Percentiles rank a stretch among this genome's conserved stretches.
These are phyloP conservation scores for Philopedon plagiatum DNA, from an alignment of 2,888 invertebrate species.

Conservation along the genomic window DNA sequence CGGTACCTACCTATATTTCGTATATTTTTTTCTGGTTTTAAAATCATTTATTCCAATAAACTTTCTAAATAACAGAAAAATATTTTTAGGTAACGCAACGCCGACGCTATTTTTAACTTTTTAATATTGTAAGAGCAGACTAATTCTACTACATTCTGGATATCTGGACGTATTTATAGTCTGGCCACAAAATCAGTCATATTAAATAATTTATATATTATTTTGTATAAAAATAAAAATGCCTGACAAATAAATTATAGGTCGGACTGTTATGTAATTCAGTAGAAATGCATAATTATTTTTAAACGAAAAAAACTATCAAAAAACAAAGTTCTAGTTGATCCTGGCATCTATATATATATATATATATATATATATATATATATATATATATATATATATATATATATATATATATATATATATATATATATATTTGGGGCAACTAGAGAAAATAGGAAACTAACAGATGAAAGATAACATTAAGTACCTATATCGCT, in stretches of 20 bases:
- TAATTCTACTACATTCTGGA: slow-evolving; percentile 1
- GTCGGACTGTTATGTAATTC: neutral
- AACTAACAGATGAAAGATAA: too few relatives aligned
- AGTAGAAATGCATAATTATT: too few relatives aligned
- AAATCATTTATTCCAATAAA: slow-evolving; percentile 3
- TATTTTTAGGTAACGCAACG: neutral
- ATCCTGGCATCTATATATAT: too few relatives aligned
- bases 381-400: too few relatives aligned
- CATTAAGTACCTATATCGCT: too few relatives aligned
- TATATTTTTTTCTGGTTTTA: neutral
- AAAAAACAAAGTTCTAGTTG: too few relatives aligned
- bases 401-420: too few relatives aligned
- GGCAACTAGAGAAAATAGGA: too few relatives aligned
- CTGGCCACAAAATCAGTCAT: neutral
- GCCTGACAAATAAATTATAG: neutral
- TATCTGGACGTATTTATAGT: slow-evolving; percentile 17
- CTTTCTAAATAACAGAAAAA: neutral
- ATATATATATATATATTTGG: too few relatives aligned
- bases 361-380: too few relatives aligned
- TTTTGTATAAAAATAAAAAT: neutral
- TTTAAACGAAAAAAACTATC: too few relatives aligned
- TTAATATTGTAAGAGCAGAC: slow-evolving; percentile 13
- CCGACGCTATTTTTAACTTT: slow-evolving; percentile 12
- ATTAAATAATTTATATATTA: neutral
- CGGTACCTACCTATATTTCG: too few relatives aligned